Percentiles rank a stretch among this genome's conserved stretches.
These are phyloP conservation scores for Diglossa cyanea DNA, from an alignment of 2,797 vertebrate species.

Conservation along the genomic window DNA sequence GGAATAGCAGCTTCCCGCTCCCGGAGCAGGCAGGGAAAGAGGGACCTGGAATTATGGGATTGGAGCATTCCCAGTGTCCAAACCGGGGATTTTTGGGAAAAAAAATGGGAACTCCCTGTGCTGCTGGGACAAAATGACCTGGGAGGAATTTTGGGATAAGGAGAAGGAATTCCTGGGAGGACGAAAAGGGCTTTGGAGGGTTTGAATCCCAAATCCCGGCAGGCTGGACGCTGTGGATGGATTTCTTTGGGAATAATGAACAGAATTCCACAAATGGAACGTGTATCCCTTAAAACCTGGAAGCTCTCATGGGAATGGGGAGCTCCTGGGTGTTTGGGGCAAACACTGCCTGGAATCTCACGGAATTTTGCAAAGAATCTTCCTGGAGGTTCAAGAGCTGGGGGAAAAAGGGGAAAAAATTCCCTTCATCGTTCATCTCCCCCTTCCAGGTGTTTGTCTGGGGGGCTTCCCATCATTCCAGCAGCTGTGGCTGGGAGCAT, in stretches of 20 bases:
- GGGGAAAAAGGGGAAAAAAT: accelerated
- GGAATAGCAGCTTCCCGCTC: background rate
- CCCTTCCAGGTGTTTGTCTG: background rate
- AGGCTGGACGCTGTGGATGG: background rate
- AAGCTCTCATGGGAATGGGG: accelerated
- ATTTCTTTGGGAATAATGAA: background rate
- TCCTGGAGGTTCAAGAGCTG: background rate
- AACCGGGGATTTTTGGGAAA: accelerated
- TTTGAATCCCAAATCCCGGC: background rate
- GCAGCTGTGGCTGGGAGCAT: background rate
- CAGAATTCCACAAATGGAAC: background rate
- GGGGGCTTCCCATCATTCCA: background rate
- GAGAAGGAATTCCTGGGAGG: background rate
- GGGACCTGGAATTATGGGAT: accelerated
- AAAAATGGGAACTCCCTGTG: accelerated
- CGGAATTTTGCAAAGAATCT: background rate
- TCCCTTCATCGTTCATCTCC: background rate
- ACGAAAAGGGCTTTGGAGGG: accelerated
- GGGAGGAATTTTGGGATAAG: background rate
- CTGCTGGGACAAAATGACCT: background rate
- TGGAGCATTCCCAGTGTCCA: background rate
- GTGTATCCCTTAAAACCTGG: accelerated
- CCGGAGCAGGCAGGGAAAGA: background rate
- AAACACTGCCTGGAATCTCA: accelerated
- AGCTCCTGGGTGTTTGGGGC: background rate